Evolutionary conservation across 2,888 invertebrate genomes (phyloP), one percentile per base, ranked within the genome.

Genomic region (Agrenia bidenticulata): DNA sequence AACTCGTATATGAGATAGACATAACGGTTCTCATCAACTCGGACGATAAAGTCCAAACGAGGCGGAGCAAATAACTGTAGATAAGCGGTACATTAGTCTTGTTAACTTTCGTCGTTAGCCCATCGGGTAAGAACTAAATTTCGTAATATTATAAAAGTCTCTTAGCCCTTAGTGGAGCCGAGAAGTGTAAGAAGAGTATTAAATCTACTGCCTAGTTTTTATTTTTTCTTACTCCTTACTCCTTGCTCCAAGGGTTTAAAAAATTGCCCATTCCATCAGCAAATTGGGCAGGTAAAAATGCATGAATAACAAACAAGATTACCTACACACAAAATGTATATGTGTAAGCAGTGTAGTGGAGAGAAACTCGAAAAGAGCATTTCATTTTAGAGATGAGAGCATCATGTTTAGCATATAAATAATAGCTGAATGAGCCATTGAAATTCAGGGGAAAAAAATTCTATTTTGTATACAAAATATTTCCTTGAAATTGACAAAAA

Each of bases 381-480:
- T 49, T n/a, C 21, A 49, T 21, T 7, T 49, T 11, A 7, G 32
- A 32, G 32, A 32, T 32, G 32, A 32, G 32, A 32, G 32, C 32
- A 32, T 32, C 32, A 32, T 32, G 32, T 32, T 32, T 32, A 32
- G 32, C 32, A 32, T 32, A 32, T 32, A 32, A 32, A 32, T 32
- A 32, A 41, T 57, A 5, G 58, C 11, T 45, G 58, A 27, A 58
- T 58, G 49, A 49, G 49, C 15, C 41, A 26, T 24, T 27, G 53
- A 27, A 49, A 58, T 32, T 58, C 58, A 42, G n/a, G n/a, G n/a
- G n/a, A 41, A 57, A 26, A 49, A 58, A 42, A 58, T 58, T 58
- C 32, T 49, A 58, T 49, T 49, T 49, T 58, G 26, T 49, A 42
- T 42, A 45, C 45, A 32, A 32, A 32, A 58, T 58, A 58, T 58